These are phyloP conservation scores for Caenorhabditis uteleia DNA, from an alignment of 2,888 invertebrate genomes.

Conservation along the genomic window DNA sequence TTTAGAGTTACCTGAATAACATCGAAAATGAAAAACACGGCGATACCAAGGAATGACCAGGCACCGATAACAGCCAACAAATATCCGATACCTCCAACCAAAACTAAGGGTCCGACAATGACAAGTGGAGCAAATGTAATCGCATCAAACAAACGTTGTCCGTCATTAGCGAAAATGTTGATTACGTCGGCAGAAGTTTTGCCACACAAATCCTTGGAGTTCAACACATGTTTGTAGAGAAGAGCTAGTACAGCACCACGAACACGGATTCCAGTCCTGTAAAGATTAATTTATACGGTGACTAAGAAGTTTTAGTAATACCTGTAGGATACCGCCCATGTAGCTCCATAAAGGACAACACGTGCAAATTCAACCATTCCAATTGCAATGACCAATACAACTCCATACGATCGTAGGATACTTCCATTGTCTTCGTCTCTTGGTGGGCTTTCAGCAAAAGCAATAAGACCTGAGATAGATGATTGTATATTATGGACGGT, in stretches of 20 bases:
- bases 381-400: slow-evolving; percentile 19
- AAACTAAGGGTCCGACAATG: slow-evolving; percentile 70
- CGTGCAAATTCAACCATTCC: slow-evolving; percentile 67
- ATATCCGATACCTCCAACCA: slow-evolving; percentile 70
- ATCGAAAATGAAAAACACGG: slow-evolving; percentile 70
- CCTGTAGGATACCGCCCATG: slow-evolving; percentile 71
- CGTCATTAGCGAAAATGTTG: slow-evolving; percentile 72
- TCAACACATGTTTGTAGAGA: slow-evolving; percentile 64
- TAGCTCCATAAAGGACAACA: slow-evolving; percentile 70
- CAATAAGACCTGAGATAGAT: slow-evolving; percentile 50
- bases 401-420: slow-evolving; percentile 28
- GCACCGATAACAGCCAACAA: slow-evolving; percentile 70
- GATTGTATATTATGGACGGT: not conserved
- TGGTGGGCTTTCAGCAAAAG: slow-evolving; percentile 62
- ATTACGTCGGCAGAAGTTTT: slow-evolving; percentile 55
- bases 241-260: slow-evolving; percentile 71
- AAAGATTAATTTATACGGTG: not conserved
- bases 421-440: slow-evolving; percentile 25
- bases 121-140: slow-evolving; percentile 71
- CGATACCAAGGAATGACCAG: slow-evolving; percentile 71
- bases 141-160: slow-evolving; percentile 72
- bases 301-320: not conserved
- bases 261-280: slow-evolving; percentile 70
- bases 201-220: slow-evolving; percentile 35
- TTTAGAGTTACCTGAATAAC: slow-evolving; percentile 69